Percentiles rank a stretch among this genome's conserved stretches.
Evolutionary conservation across 2,113 vertebrate genomes (phyloP).

Genomic region (Tachycineta bicolor): DNA sequence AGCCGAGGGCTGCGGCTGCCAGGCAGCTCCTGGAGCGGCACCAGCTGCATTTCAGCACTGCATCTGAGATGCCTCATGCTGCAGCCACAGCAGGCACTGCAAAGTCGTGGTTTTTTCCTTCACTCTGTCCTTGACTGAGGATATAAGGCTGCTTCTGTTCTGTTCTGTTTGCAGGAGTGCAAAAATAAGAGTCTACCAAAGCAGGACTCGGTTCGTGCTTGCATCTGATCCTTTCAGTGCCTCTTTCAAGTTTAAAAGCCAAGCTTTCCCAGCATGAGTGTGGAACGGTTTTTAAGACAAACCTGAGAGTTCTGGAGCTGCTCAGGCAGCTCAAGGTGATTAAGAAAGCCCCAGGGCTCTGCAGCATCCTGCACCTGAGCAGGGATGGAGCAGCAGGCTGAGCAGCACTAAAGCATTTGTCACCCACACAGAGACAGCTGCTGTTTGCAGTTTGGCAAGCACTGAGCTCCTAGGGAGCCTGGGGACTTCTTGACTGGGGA

Average conservation of each 20-base stretch:
- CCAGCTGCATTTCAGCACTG: not conserved
- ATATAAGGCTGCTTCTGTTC: not conserved
- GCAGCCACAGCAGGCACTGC: not conserved
- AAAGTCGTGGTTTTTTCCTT: not conserved
- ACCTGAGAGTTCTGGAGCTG: not conserved
- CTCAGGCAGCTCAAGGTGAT: not conserved
- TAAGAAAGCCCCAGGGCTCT: not conserved
- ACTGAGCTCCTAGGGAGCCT: not conserved
- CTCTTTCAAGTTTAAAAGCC: not conserved
- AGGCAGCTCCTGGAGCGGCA: not conserved
- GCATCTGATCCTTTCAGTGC: not conserved
- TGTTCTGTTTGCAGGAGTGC: not conserved
- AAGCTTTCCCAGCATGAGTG: not conserved
- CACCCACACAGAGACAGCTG: not conserved
- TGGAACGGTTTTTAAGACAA: not conserved
- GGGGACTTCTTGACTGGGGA: not conserved
- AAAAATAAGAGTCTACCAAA: not conserved
- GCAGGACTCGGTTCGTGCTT: not conserved
- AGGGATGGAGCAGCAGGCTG: not conserved
- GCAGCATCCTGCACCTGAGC: not conserved
- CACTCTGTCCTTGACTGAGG: not conserved
- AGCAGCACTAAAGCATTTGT: not conserved
- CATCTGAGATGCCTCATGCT: not conserved
- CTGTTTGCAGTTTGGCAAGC: not conserved
- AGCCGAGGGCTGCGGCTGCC: not conserved